Evolutionary conservation across 1,140 invertebrate species (phyloP).

Genomic region (Nilaparvata lugens): DNA sequence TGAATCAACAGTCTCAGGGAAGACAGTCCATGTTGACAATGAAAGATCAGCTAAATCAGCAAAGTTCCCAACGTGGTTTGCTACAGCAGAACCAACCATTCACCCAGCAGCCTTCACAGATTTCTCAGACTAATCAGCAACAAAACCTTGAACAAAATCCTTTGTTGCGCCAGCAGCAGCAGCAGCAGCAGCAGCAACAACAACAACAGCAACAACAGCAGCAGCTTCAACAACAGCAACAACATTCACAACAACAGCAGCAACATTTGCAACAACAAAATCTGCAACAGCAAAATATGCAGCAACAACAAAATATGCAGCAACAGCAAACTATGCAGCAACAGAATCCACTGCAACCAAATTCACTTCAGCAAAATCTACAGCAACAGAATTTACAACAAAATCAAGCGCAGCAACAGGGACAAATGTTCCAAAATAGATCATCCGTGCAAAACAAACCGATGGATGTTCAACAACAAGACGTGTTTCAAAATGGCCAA

Average conservation of each 20-base stretch:
- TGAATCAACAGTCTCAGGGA: slow-evolving; percentile 15
- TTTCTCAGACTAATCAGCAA: too few species aligned
- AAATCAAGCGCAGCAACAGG: slow-evolving; percentile 8
- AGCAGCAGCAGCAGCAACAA: slow-evolving; percentile 15
- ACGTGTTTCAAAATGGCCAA: slow-evolving; percentile 4
- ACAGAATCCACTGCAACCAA: slow-evolving; percentile 19
- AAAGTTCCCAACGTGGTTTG: too few species aligned
- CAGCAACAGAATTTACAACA: slow-evolving; percentile 14
- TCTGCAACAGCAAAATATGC: slow-evolving; percentile 18
- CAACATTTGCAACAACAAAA: slow-evolving; percentile 18
- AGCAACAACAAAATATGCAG: slow-evolving; percentile 8
- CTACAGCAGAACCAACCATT: too few species aligned
- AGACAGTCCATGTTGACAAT: too few species aligned
- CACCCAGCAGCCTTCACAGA: too few species aligned
- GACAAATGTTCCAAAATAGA: slow-evolving; percentile 12
- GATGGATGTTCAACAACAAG: background rate
- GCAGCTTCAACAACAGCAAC: slow-evolving; percentile 13
- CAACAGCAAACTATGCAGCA: slow-evolving; percentile 10
- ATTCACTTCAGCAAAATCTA: slow-evolving; percentile 7
- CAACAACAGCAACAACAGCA: slow-evolving; percentile 22
- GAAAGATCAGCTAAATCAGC: too few species aligned
- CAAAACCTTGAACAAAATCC: too few species aligned
- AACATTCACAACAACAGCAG: slow-evolving; percentile 13
- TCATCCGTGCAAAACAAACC: background rate
- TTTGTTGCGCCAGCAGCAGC: background rate